Base-by-base conservation (phyloP, 2,888 invertebrate genomes). In the Eupithecia subumbrata region DNA sequence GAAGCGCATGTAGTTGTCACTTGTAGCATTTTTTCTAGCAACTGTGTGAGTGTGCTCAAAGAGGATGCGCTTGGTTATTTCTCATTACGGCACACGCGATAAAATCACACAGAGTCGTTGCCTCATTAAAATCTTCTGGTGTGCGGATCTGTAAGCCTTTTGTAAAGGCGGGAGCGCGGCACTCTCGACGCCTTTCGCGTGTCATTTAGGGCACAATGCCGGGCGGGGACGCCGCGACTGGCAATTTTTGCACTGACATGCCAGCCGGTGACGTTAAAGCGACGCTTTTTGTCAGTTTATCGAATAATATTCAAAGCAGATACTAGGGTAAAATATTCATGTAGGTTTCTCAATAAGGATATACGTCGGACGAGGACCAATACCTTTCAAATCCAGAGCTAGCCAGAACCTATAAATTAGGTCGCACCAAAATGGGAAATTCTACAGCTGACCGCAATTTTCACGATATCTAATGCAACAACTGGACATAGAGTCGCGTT, bases 41-140 rank as follows among this genome's bases (percentile, higher is more conserved):
- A 84, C 82, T 83, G 86, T 86, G 84, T 83, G 88, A 90, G 88
- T 88, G 88, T 89, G 91, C 90, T 91, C 91, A 93, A 93, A 94
- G 92, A 91, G 92, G 92, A 93, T 90, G 93, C 91, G 93, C 93
- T 92, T 92, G 93, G 94, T 95, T 94, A 94, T 94, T 94, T 94
- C 92, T 95, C 94, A 94, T 94, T 94, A 94, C 87, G 86, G 92
- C 91, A 92, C 89, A 92, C 90, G 92, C 93, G 93, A 95, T 94
- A 93, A 94, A 95, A 94, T 94, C 94, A 92, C 92, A 93, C 92
- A 93, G 92, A 93, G 91, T 94, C 92, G 94, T 94, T 93, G 93
- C 94, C 94, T 95, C 95, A 95, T 95, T 95, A 95, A 95, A 95
- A 95, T 94, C 93, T 95, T 95, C 94, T 94, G 95, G 94, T 92